Conservation (phyloP, 2,113 vertebrate species). For the Myrmecobius fasciatus region DNA sequence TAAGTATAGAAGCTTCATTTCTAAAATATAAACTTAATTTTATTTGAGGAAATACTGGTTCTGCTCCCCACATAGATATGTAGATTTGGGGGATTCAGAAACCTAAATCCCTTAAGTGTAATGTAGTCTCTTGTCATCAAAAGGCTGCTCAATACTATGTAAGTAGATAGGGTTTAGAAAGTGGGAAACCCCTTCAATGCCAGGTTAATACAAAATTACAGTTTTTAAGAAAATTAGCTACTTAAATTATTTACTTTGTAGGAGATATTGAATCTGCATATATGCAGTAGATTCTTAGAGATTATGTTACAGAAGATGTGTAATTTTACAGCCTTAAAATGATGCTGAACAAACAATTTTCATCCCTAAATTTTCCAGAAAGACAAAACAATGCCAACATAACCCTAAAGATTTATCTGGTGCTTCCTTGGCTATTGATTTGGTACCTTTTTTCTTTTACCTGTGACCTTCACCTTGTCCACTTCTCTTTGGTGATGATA, state of each 20-base stretch:
- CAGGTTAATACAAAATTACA: not conserved
- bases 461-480: not conserved
- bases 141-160: not conserved
- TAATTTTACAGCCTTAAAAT: not conserved
- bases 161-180: not conserved
- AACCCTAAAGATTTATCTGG: slow-evolving; percentile 8
- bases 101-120: not conserved
- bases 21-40: not conserved
- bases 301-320: not conserved
- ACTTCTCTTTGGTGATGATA: slow-evolving; percentile 27
- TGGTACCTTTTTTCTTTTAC: not conserved
- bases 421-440: not conserved
- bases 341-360: not conserved
- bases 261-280: not conserved
- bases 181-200: not conserved
- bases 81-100: not conserved
- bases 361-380: not conserved
- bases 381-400: slow-evolving; percentile 13
- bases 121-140: not conserved
- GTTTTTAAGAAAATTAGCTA: not conserved
- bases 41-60: not conserved
- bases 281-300: not conserved
- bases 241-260: not conserved
- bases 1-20: not conserved
- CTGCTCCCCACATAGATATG: not conserved